Conservation (phyloP, 2,113 vertebrate genomes). For the Ictalurus punctatus region DNA sequence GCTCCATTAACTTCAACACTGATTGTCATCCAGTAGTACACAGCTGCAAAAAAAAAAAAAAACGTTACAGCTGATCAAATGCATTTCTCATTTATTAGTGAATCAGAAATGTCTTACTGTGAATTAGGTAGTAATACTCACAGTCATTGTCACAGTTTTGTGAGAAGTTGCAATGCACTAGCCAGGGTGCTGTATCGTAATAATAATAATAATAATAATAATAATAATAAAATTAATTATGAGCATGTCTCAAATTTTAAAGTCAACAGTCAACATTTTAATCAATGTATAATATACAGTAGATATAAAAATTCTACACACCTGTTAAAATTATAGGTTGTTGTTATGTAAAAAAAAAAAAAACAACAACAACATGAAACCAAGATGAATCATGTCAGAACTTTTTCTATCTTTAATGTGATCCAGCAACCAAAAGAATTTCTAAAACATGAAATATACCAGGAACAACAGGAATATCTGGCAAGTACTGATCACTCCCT, state of each 20-base stretch:
- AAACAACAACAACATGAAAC: not conserved
- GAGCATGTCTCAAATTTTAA: not conserved
- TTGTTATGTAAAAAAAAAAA: not conserved
- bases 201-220: too few species aligned
- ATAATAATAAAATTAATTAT: not conserved
- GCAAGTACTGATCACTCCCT: too few species aligned
- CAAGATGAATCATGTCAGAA: not conserved
- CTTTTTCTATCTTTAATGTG: not conserved
- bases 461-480: too few species aligned
- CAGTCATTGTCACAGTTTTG: constrained; percentile 7
- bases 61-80: not conserved
- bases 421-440: not conserved
- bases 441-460: too few species aligned
- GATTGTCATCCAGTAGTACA: constrained; percentile 46
- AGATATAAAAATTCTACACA: not conserved
- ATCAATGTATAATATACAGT: not conserved
- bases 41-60: constrained; percentile 11
- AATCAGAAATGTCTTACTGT: not conserved
- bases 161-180: not conserved
- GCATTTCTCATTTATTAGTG: not conserved
- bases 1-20: not conserved
- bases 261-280: not conserved
- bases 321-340: not conserved
- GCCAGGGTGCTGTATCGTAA: not conserved
- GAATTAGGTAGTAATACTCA: constrained; percentile 23